Evolutionary conservation across 2,797 vertebrate species (phyloP).

Genomic region (Acanthis flammea): DNA sequence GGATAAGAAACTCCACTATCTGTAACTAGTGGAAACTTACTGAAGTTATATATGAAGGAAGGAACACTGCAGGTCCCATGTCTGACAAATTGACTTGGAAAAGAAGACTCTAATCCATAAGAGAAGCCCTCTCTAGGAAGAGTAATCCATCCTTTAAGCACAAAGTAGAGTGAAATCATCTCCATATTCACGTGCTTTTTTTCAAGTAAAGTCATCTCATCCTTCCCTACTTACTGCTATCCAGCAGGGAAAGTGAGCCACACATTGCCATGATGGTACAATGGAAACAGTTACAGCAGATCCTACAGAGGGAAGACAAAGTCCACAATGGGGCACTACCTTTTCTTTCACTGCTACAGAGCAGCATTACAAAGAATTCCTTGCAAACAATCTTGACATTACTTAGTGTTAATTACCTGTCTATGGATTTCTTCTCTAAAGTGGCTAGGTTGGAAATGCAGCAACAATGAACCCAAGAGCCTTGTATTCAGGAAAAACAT

Average conservation of each 20-base stretch:
- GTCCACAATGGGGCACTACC: not conserved
- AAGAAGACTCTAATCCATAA: not conserved
- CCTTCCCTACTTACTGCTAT: not conserved
- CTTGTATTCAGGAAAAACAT: not conserved
- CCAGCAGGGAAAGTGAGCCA: not conserved
- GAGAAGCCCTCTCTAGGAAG: not conserved
- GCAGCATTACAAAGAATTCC: not conserved
- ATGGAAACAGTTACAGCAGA: not conserved
- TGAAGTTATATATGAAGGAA: not conserved
- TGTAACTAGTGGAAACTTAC: not conserved
- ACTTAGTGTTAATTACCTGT: not conserved
- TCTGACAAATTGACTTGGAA: not conserved
- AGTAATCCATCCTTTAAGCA: not conserved
- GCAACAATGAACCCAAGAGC: not conserved
- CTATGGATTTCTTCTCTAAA: not conserved
- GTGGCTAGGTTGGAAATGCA: not conserved
- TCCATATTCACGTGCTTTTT: not conserved
- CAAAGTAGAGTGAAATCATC: not conserved
- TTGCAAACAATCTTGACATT: not conserved
- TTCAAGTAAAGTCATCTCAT: not conserved
- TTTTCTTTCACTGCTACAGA: not conserved
- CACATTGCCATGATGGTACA: not conserved
- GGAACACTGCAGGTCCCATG: not conserved
- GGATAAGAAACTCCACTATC: not conserved
- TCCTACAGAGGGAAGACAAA: not conserved